phyloP scores from a whole-genome alignment of 2,888 invertebrate genomes.

The Phrixothrix hirtus region DNA sequence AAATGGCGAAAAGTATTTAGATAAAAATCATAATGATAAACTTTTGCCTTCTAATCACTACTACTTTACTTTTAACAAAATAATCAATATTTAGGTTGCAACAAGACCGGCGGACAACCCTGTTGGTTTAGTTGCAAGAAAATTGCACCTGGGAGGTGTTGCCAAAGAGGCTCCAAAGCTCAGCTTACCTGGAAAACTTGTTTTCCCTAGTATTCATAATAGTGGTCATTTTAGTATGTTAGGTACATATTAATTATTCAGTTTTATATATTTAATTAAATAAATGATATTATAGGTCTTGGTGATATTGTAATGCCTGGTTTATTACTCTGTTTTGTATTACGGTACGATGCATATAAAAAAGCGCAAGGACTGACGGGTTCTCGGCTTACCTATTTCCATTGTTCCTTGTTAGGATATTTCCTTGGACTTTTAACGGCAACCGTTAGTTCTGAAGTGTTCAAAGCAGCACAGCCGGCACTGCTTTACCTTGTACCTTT shows the following conservation, averaged over 20 bases:
- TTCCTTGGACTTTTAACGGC: slow-evolving; percentile 95
- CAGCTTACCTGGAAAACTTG: slow-evolving; percentile 93
- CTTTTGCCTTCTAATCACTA: no score
- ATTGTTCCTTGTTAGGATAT: slow-evolving; percentile 95
- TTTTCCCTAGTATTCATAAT: slow-evolving; percentile 96
- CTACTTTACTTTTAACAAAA: no score
- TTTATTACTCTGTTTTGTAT: slow-evolving; percentile 89
- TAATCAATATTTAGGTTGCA: slow-evolving; percentile 63
- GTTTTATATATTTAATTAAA: no score
- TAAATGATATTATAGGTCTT: slow-evolving; percentile 57
- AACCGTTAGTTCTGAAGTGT: slow-evolving; percentile 95
- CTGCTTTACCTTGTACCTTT: slow-evolving; percentile 96
- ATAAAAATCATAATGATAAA: no score
- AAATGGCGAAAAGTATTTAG: no score
- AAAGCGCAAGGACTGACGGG: slow-evolving; percentile 71
- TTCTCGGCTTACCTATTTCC: slow-evolving; percentile 86
- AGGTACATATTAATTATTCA: no score
- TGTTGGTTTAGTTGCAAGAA: slow-evolving; percentile 90
- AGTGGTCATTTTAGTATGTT: slow-evolving; percentile 97
- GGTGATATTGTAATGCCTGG: slow-evolving; percentile 96
- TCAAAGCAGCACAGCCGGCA: slow-evolving; percentile 98
- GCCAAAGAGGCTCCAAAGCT: slow-evolving; percentile 92
- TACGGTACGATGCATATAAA: slow-evolving; percentile 97
- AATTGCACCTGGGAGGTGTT: slow-evolving; percentile 87
- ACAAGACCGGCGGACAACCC: slow-evolving; percentile 89